Conservation (phyloP, 2,113 vertebrate species). For the Machaerirhynchus nigripectus region DNA sequence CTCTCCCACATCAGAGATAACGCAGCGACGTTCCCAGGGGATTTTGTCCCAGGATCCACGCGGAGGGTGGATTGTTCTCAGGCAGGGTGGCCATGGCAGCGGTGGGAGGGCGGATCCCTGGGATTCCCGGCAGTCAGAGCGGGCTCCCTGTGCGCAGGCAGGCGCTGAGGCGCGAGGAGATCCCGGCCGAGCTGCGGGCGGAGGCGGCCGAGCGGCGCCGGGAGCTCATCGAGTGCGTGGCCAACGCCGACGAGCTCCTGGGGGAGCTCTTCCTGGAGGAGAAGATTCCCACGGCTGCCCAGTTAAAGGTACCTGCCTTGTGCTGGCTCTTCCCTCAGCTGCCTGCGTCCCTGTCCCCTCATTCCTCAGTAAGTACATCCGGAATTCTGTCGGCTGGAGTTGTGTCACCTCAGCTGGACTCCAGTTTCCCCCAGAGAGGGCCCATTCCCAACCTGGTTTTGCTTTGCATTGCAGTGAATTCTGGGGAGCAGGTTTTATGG, state of each 20-base stretch:
- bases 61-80: fast-evolving
- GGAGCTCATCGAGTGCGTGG: conserved; percentile 92
- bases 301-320: conserved; percentile 82
- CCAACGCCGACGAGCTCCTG: conserved; percentile 86
- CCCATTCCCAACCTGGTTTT: fast-evolving
- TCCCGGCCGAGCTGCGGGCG: conserved; percentile 81
- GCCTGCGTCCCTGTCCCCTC: neutral
- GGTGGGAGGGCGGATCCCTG: neutral
- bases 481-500: neutral
- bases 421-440: fast-evolving
- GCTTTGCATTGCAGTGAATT: neutral
- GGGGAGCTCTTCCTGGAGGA: conserved; percentile 96
- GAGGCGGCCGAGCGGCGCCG: conserved; percentile 82
- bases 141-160: conserved; percentile 71
- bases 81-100: fast-evolving
- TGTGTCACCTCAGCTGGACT: neutral
- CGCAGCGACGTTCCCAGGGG: fast-evolving
- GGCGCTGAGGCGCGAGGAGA: conserved; percentile 79
- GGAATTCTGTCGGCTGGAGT: neutral
- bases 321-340: fast-evolving
- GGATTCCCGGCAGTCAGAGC: fast-evolving
- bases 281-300: conserved; percentile 78
- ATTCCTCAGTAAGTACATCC: fast-evolving
- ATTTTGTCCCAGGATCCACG: fast-evolving
- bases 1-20: neutral